Base-by-base conservation (phyloP, 2,888 invertebrate species). In the Tiliacea citrago region DNA sequence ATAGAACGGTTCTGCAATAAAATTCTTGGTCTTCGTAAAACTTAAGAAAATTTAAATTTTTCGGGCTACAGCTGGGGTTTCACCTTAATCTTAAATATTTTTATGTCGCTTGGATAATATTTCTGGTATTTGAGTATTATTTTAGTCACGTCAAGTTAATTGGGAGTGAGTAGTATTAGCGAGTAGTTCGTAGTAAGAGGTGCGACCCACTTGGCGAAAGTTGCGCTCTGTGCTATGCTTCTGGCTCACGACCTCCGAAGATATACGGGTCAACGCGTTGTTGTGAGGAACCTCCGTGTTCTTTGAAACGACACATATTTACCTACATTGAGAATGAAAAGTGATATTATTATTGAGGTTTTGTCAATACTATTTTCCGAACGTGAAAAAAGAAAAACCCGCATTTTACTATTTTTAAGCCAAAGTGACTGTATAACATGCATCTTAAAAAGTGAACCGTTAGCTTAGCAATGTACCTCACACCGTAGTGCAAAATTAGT, bases 251-350 rank as follows among this genome's bases (percentile, higher is more conserved):
- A 94, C 93, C 94, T 93, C 89, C 90, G 74, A 53, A 70, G 78
- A 86, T 89, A 90, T 90, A 91, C 92, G 83, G 94, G 93, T 93
- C 93, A 94, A 90, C 90, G 90, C 91, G 91, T 92, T 93, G 91
- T 90, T 92, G 88, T 90, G 91, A 92, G 89, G 89, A 91, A 89
- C 88, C 88, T 91, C 91, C 90, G 90, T 76, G 85, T 84, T 89
- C 79, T 82, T 86, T 88, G 87, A 89, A 91, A 90, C 88, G 88
- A 83, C 81, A 84, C 77, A 89, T 88, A 88, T 85, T 80, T 75
- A 68, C 68, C 58, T 73, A 73, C 61, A 55, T 57, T 66, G 21
- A 81, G 10, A 58, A 49, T 58, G 35, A 74, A 62, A 61, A 61
- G 53, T 51, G 35, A 35, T 51, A 35, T 35, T 29, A 53, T 12